These are phyloP conservation scores for Malaclemys terrapin DNA, from an alignment of 2,113 vertebrate genomes.

Conservation along the genomic window DNA sequence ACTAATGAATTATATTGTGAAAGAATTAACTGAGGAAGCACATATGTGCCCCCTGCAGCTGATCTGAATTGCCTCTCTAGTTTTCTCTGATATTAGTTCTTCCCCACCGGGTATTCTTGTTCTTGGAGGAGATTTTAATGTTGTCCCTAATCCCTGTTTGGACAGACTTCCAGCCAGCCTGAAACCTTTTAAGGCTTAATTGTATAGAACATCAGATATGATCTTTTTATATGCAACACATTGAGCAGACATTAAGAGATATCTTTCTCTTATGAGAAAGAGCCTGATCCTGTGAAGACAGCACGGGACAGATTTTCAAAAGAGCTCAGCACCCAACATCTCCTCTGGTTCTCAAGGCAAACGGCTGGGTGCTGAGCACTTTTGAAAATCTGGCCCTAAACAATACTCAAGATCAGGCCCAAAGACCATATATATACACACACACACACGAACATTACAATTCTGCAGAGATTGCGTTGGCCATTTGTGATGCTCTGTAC, in stretches of 20 bases:
- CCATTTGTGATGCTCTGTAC: neutral
- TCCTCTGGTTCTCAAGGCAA: neutral
- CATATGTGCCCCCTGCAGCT: neutral
- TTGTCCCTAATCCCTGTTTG: constrained; percentile 34
- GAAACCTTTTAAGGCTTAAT: neutral
- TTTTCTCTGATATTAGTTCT: neutral
- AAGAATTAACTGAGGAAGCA: constrained; percentile 19
- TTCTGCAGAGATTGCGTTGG: neutral
- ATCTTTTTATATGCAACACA: accelerated
- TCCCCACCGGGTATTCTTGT: constrained; percentile 34
- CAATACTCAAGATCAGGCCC: neutral
- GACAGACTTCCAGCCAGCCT: constrained; percentile 11
- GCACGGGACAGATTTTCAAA: neutral
- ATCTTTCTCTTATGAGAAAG: neutral
- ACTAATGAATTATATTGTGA: neutral
- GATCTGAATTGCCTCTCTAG: neutral
- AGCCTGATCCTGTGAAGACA: accelerated
- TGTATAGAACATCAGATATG: neutral
- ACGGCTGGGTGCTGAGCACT: neutral
- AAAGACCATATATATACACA: neutral
- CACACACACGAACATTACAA: neutral
- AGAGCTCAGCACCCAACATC: neutral
- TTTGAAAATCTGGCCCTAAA: neutral
- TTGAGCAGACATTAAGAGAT: neutral
- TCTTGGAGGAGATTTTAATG: constrained; percentile 18